phyloP scores from a whole-genome alignment of 2,797 vertebrate species.

The Eremophila alpestris region DNA sequence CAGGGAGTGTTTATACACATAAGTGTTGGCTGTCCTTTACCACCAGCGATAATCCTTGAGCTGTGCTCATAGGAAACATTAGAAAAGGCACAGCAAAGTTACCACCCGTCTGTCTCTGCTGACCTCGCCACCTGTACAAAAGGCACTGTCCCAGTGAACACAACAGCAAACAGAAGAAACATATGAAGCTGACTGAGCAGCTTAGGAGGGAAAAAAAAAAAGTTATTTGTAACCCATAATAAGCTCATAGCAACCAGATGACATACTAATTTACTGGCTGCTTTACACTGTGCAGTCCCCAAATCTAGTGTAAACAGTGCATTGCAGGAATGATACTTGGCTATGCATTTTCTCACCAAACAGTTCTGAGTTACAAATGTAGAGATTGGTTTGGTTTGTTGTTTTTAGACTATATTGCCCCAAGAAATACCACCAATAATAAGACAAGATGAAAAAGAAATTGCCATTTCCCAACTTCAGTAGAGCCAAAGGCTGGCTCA shows the following conservation, averaged over 20 bases:
- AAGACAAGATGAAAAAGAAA: not conserved
- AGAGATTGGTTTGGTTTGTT: not conserved
- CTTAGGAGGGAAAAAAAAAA: not conserved
- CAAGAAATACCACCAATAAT: not conserved
- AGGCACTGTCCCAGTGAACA: not conserved
- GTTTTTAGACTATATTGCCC: not conserved
- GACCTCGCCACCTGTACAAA: constrained; percentile 4
- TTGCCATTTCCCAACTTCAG: not conserved
- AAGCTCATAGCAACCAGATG: constrained; percentile 39
- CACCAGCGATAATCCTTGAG: constrained; percentile 37
- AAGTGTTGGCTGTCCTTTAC: constrained; percentile 48
- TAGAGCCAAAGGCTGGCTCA: not conserved
- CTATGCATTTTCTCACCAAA: constrained; percentile 44
- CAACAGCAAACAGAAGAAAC: constrained; percentile 8
- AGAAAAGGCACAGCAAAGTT: constrained; percentile 48
- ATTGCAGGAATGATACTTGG: not conserved
- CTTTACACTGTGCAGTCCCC: constrained; percentile 40
- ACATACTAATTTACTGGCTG: constrained; percentile 50
- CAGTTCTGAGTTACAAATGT: not conserved
- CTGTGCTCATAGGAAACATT: not conserved
- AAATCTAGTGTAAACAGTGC: constrained; percentile 24
- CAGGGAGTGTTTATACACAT: constrained; percentile 13
- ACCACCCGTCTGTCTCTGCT: not conserved
- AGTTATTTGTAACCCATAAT: constrained; percentile 4
- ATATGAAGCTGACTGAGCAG: not conserved